Conservation (phyloP, 2,113 vertebrate genomes). For the Erinaceus europaeus region DNA sequence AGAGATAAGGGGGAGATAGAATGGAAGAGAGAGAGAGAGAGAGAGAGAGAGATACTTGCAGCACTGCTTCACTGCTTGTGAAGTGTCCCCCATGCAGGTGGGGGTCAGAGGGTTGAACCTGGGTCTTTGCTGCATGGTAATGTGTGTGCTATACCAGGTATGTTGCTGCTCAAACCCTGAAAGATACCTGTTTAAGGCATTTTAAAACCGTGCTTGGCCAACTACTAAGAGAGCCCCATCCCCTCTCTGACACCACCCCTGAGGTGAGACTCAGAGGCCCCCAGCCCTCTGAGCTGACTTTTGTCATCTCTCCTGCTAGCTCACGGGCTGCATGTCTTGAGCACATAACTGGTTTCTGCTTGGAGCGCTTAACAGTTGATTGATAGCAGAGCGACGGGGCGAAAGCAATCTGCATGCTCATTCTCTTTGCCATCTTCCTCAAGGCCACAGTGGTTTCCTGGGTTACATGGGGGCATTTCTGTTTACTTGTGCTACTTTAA, state of each 20-base stretch:
- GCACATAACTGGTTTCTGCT: neutral
- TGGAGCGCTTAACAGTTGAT: neutral
- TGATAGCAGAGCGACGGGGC: neutral
- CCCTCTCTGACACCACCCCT: neutral
- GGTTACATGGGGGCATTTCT: neutral
- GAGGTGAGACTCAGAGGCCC: neutral
- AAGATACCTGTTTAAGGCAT: neutral
- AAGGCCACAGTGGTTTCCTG: neutral
- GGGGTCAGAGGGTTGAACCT: no score
- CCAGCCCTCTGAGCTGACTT: neutral
- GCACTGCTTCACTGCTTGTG: no score
- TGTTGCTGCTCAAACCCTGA: no score
- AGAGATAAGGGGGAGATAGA: no score
- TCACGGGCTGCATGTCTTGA: no score
- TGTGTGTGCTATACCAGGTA: no score
- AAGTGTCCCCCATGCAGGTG: no score
- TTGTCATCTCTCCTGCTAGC: neutral
- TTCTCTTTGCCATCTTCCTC: constrained; percentile 1
- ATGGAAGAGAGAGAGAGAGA: no score
- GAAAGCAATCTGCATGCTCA: neutral
- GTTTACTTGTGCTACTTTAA: neutral
- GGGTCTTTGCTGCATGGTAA: no score
- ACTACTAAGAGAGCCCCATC: no score
- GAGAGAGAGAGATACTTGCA: no score
- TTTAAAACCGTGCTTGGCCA: neutral